These are phyloP conservation scores for Prosapia bicincta DNA, from an alignment of 2,888 invertebrate genomes.

Conservation along the genomic window DNA sequence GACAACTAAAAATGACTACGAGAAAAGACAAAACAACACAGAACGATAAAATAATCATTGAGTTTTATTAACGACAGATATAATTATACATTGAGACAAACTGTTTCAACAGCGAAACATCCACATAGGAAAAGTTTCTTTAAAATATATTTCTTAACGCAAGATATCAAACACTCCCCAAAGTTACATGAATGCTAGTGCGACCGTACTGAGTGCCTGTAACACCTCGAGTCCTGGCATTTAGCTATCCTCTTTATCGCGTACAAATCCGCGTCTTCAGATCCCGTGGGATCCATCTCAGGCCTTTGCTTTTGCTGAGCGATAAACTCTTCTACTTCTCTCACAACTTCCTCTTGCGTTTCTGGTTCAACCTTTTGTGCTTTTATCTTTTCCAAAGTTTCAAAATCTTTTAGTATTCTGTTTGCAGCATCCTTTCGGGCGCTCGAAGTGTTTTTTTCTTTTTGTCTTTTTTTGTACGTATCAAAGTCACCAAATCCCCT, in stretches of 20 bases:
- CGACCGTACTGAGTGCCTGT: neutral
- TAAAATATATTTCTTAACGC: slow-evolving; percentile 36
- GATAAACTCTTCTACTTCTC: slow-evolving; percentile 39
- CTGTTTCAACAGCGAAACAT: slow-evolving; percentile 27
- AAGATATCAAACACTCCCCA: neutral
- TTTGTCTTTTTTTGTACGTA: slow-evolving; percentile 40
- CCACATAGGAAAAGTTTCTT: slow-evolving; percentile 39
- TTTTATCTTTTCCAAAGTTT: slow-evolving; percentile 39
- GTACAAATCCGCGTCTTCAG: slow-evolving; percentile 43
- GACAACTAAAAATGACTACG: too few species aligned
- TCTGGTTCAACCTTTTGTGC: slow-evolving; percentile 41
- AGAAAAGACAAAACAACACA: too few species aligned
- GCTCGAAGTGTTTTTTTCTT: slow-evolving; percentile 42
- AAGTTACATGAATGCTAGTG: neutral
- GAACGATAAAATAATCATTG: neutral
- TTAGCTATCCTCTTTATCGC: slow-evolving; percentile 40
- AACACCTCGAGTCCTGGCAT: slow-evolving; percentile 22
- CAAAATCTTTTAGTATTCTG: slow-evolving; percentile 43
- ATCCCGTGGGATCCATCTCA: slow-evolving; percentile 41
- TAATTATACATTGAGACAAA: slow-evolving; percentile 7
- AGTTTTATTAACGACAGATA: slow-evolving; percentile 21
- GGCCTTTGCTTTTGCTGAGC: slow-evolving; percentile 40
- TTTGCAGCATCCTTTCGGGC: slow-evolving; percentile 44
- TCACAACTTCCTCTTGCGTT: slow-evolving; percentile 40
- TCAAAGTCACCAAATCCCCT: slow-evolving; percentile 43